phyloP scores from a whole-genome alignment of 2,113 vertebrate species.

The Apus apus region DNA sequence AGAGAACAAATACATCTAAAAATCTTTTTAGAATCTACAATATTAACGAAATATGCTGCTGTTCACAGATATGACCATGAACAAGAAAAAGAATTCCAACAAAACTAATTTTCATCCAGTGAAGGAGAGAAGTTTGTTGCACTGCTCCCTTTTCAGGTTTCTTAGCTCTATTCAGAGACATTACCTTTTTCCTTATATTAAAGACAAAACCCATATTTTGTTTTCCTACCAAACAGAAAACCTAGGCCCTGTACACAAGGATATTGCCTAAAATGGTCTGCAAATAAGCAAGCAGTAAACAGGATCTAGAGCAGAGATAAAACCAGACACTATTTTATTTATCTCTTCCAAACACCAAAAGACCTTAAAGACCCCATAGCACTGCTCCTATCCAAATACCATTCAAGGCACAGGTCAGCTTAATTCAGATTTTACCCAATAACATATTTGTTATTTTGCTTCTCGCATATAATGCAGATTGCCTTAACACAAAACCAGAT shows the following conservation, averaged over 20 bases:
- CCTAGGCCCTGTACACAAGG: neutral
- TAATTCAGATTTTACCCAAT: neutral
- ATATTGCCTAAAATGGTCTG: neutral
- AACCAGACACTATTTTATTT: neutral
- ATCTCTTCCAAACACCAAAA: neutral
- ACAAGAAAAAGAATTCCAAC: neutral
- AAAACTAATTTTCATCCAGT: neutral
- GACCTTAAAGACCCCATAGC: neutral
- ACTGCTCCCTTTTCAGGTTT: neutral
- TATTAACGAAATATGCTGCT: neutral
- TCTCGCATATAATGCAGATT: neutral
- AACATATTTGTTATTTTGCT: neutral
- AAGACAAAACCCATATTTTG: neutral
- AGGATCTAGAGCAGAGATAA: neutral
- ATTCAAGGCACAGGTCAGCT: neutral
- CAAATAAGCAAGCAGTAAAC: neutral
- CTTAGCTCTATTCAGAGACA: neutral
- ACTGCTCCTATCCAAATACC: neutral
- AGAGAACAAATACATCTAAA: neutral
- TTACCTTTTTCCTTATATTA: neutral
- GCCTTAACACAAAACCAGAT: neutral
- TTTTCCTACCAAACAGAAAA: neutral
- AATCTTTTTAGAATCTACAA: neutral
- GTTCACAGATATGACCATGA: neutral
- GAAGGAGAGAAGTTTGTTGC: neutral